Base-by-base conservation (phyloP, 2,888 invertebrate species). In the Drosophila quinaria region DNA sequence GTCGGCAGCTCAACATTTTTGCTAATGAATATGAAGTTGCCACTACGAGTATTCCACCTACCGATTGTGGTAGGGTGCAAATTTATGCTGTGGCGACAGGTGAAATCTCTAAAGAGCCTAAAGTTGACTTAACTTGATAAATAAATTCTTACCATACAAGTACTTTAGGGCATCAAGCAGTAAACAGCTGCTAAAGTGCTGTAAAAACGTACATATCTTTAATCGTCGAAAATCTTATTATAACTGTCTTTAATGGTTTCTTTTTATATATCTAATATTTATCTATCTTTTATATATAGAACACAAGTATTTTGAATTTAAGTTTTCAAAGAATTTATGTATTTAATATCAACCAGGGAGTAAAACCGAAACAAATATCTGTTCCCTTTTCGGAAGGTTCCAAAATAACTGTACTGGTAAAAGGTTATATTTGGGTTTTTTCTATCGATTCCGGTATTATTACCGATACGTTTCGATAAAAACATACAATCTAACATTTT, bases 1-100 rank as follows among this genome's bases (percentile, higher is more conserved):
- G 69, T 67, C 81, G 72, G 72, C 80, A 74, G 47, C 74, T 74
- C 70, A 68, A 70, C 74, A 59, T 65, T 79, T 82, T 74, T 61
- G 73, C 87, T 87, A 83, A 83, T 86, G 87, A 83, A 83, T 83
- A 79, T 83, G 39, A 76, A 79, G 72, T 71, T 67, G 66, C 58
- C 46, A 25, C 25, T 31, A 4, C 35, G 25, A 25, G 25, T 1
- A 19, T 46, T 47, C 31, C 31, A 52, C 19, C 29, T 31, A 31
- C 59, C 58, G 65, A 70, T 72, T 55, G 73, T 55, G 52, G 66
- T 51, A 13, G 44, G 19, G 64, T 65, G 82, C 62, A 66, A 72
- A 84, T 87, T 87, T 80, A 87, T 84, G 77, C 65, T 42, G 39
- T 52, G 67, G 61, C 73, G 62, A 76, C 66, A 86, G 78, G 68